Percentiles rank a stretch among this genome's conserved stretches.
These are phyloP conservation scores for Cuniculus paca DNA, from an alignment of 2,797 vertebrate species.

Conservation along the genomic window DNA sequence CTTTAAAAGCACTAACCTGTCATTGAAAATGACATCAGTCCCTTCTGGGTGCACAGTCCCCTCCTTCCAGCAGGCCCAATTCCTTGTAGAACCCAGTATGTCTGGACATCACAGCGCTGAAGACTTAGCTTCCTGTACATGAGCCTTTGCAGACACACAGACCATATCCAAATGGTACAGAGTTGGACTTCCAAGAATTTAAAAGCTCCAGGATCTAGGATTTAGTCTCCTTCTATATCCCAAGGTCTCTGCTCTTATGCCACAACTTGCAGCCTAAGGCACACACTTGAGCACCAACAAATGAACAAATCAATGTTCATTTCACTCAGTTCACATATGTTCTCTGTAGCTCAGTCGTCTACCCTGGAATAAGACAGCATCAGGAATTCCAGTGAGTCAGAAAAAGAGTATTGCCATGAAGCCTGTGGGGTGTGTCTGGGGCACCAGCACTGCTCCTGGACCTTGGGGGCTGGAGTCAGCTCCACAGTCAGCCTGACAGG, in stretches of 20 bases:
- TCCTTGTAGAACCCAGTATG: neutral
- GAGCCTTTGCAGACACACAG: neutral
- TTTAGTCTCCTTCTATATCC: neutral
- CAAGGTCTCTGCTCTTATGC: neutral
- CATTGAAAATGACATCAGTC: neutral
- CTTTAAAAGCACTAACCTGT: neutral
- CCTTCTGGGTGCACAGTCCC: neutral
- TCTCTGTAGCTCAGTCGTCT: neutral
- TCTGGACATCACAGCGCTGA: neutral
- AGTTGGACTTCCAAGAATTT: neutral
- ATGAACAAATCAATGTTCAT: no score
- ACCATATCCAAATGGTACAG: neutral
- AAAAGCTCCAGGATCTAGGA: neutral
- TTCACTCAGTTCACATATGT: no score
- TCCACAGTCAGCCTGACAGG: no score
- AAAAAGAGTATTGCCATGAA: no score
- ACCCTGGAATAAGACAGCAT: neutral
- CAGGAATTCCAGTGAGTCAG: neutral
- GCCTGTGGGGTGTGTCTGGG: accelerated
- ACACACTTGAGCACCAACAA: neutral
- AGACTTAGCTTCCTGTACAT: neutral
- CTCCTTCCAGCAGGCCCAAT: no score
- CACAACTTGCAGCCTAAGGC: neutral
- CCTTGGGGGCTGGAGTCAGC: no score
- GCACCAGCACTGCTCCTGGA: accelerated